A percentile compares a stretch with the other conserved stretches of the same genome.
phyloP scores from a whole-genome alignment of 1,140 invertebrate genomes.

The Pygmarrhopalites habei region DNA sequence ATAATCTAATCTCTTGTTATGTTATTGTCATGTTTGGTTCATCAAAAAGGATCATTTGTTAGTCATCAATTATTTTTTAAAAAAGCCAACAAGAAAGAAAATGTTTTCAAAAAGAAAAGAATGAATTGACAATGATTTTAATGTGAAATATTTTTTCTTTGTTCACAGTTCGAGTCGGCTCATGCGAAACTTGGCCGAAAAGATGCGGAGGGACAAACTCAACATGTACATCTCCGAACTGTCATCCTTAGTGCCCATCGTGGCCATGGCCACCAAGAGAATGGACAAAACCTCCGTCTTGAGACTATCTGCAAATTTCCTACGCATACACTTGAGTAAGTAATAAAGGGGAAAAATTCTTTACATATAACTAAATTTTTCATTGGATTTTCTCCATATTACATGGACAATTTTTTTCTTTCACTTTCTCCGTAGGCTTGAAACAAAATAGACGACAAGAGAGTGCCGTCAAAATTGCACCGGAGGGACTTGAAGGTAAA shows the following conservation, averaged over 20 bases:
- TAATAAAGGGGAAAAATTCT: too few relatives aligned
- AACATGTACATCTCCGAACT: constrained; percentile 78
- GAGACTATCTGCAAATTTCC: constrained; percentile 67
- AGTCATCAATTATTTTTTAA: too few relatives aligned
- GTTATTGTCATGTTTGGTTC: too few relatives aligned
- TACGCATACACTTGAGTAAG: constrained; percentile 59
- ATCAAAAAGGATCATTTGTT: too few relatives aligned
- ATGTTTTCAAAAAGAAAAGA: too few relatives aligned
- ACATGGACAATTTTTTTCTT: neutral
- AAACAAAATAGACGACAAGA: constrained; percentile 30
- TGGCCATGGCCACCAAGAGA: constrained; percentile 65
- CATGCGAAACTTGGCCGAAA: constrained; percentile 75
- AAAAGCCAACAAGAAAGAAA: too few relatives aligned
- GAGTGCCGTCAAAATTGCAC: constrained; percentile 6
- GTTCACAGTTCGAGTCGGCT: constrained; percentile 63
- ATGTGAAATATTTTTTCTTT: constrained; percentile 39
- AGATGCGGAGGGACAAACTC: constrained; percentile 77
- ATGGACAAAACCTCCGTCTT: constrained; percentile 86
- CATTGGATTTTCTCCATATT: too few relatives aligned
- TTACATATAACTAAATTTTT: too few relatives aligned
- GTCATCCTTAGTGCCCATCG: constrained; percentile 70
- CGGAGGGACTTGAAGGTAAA: constrained; percentile 32
- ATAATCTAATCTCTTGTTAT: too few relatives aligned
- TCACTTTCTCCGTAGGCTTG: constrained; percentile 25
- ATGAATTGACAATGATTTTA: too few relatives aligned